Conservation (phyloP, 2,797 vertebrate genomes). For the Gadopsis marmoratus region DNA sequence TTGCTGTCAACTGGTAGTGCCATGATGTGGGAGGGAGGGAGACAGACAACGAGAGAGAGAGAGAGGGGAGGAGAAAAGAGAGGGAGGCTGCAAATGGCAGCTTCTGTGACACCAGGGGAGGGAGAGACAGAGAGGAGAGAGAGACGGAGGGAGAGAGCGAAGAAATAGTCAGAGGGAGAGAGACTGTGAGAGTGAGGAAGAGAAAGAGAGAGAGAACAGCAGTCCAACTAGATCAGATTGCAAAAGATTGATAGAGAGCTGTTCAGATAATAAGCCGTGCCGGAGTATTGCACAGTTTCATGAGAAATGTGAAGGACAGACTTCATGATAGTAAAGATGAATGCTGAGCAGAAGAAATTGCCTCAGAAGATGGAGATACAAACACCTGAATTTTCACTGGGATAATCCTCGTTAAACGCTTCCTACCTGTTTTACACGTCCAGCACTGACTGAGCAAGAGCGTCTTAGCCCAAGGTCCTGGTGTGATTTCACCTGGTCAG, state of each 20-base stretch:
- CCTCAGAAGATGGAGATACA: conserved; percentile 74
- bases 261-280: conserved; percentile 66
- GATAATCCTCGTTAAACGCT: conserved; percentile 47
- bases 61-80: conserved; percentile 10
- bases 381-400: conserved; percentile 60
- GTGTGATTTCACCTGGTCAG: conserved; percentile 30
- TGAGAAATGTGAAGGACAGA: conserved; percentile 55
- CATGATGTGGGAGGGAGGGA: conserved; percentile 69
- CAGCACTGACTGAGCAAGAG: conserved; percentile 26
- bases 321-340: conserved; percentile 53
- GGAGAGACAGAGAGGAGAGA: conserved; percentile 45
- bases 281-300: conserved; percentile 63
- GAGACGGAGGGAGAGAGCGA: conserved; percentile 29
- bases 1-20: conserved; percentile 81
- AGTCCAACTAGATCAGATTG: conserved; percentile 83
- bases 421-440: conserved; percentile 50
- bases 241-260: conserved; percentile 80
- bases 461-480: conserved; percentile 39
- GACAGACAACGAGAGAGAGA: conserved; percentile 41
- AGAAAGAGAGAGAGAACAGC: conserved; percentile 63
- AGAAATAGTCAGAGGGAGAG: conserved; percentile 54
- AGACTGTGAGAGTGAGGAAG: conserved; percentile 49
- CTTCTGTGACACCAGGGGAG: conserved; percentile 74
- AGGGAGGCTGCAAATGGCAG: conserved; percentile 78
- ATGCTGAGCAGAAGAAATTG: conserved; percentile 46